Conservation (phyloP, 2,888 invertebrate genomes). For the Tinea semifulvella region DNA sequence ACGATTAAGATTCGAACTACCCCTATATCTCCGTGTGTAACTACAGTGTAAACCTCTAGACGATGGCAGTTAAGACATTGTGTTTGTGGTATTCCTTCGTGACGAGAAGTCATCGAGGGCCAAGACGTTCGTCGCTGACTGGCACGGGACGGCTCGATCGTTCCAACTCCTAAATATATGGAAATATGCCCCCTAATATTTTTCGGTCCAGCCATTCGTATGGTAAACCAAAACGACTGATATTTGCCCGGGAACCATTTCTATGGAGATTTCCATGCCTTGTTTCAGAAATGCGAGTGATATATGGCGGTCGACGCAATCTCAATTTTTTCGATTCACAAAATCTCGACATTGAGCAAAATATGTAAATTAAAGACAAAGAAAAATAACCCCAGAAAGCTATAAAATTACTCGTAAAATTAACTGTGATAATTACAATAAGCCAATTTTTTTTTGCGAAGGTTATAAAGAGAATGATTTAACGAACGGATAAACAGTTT, state of each 20-base stretch:
- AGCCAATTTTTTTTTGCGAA: conserved; percentile 16
- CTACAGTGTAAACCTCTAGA: too few species aligned
- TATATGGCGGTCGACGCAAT: conserved; percentile 35
- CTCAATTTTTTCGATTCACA: conserved; percentile 30
- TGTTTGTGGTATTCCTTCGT: conserved; percentile 1
- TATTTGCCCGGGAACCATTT: conserved; percentile 60
- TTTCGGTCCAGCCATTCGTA: conserved; percentile 61
- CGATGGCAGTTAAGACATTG: too few species aligned
- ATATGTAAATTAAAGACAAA: conserved; percentile 23
- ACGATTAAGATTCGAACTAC: too few species aligned
- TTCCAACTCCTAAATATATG: conserved; percentile 39
- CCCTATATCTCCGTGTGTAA: too few species aligned
- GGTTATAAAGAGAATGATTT: conserved; percentile 6
- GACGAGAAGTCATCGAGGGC: background rate
- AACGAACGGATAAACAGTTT: too few species aligned
- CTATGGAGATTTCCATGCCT: conserved; percentile 61
- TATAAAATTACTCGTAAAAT: conserved; percentile 18
- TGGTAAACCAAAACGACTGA: conserved; percentile 58
- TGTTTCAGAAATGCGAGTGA: conserved; percentile 57
- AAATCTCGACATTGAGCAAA: conserved; percentile 24
- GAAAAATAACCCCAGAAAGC: conserved; percentile 17
- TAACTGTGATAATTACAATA: conserved; percentile 26
- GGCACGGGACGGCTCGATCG: conserved; percentile 42
- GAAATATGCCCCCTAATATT: conserved; percentile 53
- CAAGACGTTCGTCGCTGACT: conserved; percentile 2